These are phyloP conservation scores for Rhinogobio ventralis DNA, from an alignment of 2,797 vertebrate genomes.

Conservation along the genomic window DNA sequence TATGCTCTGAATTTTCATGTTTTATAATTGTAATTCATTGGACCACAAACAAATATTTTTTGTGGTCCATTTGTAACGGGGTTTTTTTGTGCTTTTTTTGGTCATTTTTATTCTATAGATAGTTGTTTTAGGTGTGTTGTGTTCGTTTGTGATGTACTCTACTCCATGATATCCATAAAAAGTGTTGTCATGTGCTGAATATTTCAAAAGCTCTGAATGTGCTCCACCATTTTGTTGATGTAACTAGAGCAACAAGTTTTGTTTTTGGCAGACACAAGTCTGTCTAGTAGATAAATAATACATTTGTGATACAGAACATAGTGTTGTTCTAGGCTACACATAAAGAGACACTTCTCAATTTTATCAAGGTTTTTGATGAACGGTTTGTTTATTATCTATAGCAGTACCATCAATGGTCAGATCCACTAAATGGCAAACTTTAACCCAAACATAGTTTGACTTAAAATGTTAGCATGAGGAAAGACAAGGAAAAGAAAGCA, in stretches of 20 bases:
- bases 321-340: background rate
- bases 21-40: too few relatives aligned
- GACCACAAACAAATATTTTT: too few relatives aligned
- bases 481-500: background rate
- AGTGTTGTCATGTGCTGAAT: background rate
- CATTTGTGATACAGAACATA: background rate
- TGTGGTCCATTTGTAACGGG: too few relatives aligned
- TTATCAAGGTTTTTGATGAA: background rate
- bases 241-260: background rate
- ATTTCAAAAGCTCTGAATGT: background rate
- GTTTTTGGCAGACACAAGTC: slow-evolving; percentile 11
- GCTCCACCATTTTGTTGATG: background rate
- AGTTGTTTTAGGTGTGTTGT: background rate
- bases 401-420: background rate
- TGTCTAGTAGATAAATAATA: slow-evolving; percentile 10
- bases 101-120: background rate
- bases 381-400: background rate
- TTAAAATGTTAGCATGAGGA: background rate
- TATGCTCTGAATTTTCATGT: too few relatives aligned
- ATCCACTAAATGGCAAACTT: background rate
- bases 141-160: background rate
- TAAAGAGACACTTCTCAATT: background rate
- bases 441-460: background rate
- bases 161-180: background rate
- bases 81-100: background rate